Percentiles rank a stretch among this genome's conserved stretches.
These are phyloP conservation scores for Tenthredo amoena DNA, from an alignment of 2,888 invertebrate genomes.

Conservation along the genomic window DNA sequence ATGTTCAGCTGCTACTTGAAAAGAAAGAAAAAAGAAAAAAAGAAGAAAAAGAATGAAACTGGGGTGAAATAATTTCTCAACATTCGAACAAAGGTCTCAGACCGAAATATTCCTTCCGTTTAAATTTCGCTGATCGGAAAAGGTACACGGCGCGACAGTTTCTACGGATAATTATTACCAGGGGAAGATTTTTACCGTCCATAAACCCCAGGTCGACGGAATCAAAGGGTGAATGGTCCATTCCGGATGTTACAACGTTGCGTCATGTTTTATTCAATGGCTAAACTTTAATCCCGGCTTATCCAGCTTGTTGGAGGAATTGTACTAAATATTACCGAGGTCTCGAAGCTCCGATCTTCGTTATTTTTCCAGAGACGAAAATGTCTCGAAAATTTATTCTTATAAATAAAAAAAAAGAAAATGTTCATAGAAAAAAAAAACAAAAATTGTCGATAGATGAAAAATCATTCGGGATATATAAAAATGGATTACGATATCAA, in stretches of 20 bases:
- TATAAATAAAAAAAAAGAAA: neutral
- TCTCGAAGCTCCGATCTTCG: neutral
- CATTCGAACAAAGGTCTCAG: no score
- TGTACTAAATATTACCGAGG: neutral
- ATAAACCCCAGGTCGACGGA: neutral
- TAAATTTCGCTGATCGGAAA: neutral
- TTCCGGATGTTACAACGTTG: neutral
- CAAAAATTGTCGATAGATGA: neutral
- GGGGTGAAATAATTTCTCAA: neutral
- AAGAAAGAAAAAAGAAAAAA: neutral
- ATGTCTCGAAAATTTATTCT: neutral
- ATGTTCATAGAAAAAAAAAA: neutral
- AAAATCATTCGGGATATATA: neutral
- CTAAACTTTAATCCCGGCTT: slow-evolving; percentile 12
- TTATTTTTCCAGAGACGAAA: neutral
- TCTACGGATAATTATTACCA: neutral
- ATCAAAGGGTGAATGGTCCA: slow-evolving; percentile 15
- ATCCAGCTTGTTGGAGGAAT: neutral
- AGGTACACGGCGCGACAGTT: neutral
- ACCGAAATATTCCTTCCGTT: neutral
- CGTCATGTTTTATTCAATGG: slow-evolving; percentile 36
- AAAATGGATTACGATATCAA: neutral
- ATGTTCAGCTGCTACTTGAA: neutral
- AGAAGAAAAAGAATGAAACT: neutral
- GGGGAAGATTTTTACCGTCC: slow-evolving; percentile 2